Evolutionary conservation across 2,888 invertebrate genomes (phyloP).

Genomic region (Aleiodes testaceus): DNA sequence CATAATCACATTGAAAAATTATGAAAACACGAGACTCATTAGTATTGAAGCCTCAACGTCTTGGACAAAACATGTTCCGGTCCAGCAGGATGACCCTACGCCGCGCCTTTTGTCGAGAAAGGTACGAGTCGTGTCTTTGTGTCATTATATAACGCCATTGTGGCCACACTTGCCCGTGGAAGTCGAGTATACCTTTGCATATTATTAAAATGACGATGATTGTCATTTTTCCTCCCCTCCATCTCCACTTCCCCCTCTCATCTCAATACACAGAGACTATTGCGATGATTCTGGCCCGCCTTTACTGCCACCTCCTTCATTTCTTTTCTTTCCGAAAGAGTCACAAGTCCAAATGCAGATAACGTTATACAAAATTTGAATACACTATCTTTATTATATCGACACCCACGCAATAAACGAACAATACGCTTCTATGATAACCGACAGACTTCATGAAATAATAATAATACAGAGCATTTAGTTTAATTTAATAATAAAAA

Average conservation of each 20-base stretch:
- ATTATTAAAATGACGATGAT: constrained; percentile 73
- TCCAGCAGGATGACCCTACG: constrained; percentile 73
- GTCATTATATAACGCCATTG: constrained; percentile 74
- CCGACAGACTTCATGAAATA: constrained; percentile 20
- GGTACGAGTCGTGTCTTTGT: constrained; percentile 71
- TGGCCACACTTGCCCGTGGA: constrained; percentile 72
- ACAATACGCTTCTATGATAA: constrained; percentile 21
- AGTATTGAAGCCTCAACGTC: background rate
- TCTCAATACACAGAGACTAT: constrained; percentile 17
- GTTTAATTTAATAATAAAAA: too few species aligned
- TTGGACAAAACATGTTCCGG: constrained; percentile 73
- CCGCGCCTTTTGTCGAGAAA: constrained; percentile 73
- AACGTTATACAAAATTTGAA: background rate
- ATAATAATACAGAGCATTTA: background rate
- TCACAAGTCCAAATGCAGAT: constrained; percentile 6
- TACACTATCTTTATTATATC: constrained; percentile 6
- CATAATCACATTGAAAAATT: background rate
- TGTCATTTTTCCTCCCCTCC: constrained; percentile 69
- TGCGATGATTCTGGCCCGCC: constrained; percentile 51
- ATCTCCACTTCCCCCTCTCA: constrained; percentile 41
- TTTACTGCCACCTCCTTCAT: constrained; percentile 42
- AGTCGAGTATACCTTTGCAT: constrained; percentile 66
- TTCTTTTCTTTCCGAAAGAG: constrained; percentile 37
- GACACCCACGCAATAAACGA: constrained; percentile 16
- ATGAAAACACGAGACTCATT: background rate